Evolutionary conservation across 2,888 invertebrate genomes (phyloP).

Genomic region (Euspilapteryx auroguttella): DNA sequence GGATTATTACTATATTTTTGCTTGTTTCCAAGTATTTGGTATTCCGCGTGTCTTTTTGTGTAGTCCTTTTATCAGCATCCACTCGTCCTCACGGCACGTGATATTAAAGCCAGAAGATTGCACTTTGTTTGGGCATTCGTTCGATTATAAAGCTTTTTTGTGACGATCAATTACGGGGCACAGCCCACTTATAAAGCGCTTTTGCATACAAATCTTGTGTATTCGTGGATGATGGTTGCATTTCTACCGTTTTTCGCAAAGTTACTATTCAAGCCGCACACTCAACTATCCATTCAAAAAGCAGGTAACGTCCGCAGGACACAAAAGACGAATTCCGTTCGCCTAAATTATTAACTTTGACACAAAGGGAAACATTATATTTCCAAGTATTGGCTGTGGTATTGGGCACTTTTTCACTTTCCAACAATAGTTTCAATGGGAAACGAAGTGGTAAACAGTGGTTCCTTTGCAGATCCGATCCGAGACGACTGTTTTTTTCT

Average conservation of each 20-base stretch:
- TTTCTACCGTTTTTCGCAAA: slow-evolving; percentile 24
- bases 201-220: slow-evolving; percentile 18
- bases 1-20: too few relatives aligned
- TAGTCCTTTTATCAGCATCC: too few relatives aligned
- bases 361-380: slow-evolving; percentile 53
- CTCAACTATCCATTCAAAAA: slow-evolving; percentile 26
- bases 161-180: slow-evolving; percentile 36
- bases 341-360: slow-evolving; percentile 55
- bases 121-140: not conserved
- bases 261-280: slow-evolving; percentile 39
- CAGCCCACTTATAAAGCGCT: slow-evolving; percentile 30
- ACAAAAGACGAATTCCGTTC: slow-evolving; percentile 47
- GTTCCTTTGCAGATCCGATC: slow-evolving; percentile 26
- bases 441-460: slow-evolving; percentile 57
- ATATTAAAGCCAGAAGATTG: not conserved
- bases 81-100: not conserved
- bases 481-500: too few relatives aligned
- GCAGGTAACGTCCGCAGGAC: slow-evolving; percentile 41
- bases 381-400: slow-evolving; percentile 50
- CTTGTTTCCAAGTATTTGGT: too few relatives aligned
- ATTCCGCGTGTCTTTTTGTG: too few relatives aligned
- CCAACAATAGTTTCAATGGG: slow-evolving; percentile 52
- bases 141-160: slow-evolving; percentile 9
- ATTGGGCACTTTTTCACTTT: slow-evolving; percentile 53
- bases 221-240: slow-evolving; percentile 25